These are phyloP conservation scores for Drosophila bipectinata DNA, from an alignment of 1,140 invertebrate genomes.

Conservation along the genomic window DNA sequence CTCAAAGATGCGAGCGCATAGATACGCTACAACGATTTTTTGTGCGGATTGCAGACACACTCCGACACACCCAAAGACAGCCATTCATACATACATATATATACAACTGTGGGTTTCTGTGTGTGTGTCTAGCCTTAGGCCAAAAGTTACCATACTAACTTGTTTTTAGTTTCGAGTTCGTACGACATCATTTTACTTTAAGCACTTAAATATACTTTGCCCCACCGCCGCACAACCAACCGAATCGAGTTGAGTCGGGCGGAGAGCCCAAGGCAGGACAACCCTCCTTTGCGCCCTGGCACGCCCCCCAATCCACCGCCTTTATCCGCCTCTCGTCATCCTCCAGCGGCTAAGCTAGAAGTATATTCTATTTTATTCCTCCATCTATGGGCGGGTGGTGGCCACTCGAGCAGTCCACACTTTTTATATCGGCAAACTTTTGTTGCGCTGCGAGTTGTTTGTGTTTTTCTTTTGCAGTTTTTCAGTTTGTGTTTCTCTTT, in stretches of 20 bases:
- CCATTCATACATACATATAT: slow-evolving; percentile 14
- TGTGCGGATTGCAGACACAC: slow-evolving; percentile 74
- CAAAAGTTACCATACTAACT: slow-evolving; percentile 83
- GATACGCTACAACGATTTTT: slow-evolving; percentile 82
- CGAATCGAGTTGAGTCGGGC: slow-evolving; percentile 27
- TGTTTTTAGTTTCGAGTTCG: slow-evolving; percentile 83
- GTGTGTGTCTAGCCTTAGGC: slow-evolving; percentile 67
- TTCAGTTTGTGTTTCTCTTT: slow-evolving; percentile 70
- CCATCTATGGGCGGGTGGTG: slow-evolving; percentile 48
- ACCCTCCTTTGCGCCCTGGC: not conserved
- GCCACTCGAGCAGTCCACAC: slow-evolving; percentile 77
- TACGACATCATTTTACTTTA: slow-evolving; percentile 83
- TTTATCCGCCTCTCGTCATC: slow-evolving; percentile 6
- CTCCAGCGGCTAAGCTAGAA: slow-evolving; percentile 61
- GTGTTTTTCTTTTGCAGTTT: slow-evolving; percentile 82
- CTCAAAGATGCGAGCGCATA: slow-evolving; percentile 81
- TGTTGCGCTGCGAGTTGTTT: slow-evolving; percentile 80
- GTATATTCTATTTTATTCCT: slow-evolving; percentile 73
- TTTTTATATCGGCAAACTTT: slow-evolving; percentile 80
- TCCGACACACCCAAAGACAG: slow-evolving; percentile 38
- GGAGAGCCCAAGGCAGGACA: slow-evolving; percentile 38
- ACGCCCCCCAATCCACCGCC: not conserved
- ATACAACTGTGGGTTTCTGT: slow-evolving; percentile 8
- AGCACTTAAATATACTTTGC: slow-evolving; percentile 83
- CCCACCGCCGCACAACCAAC: slow-evolving; percentile 50